A percentile compares a stretch with the other conserved stretches of the same genome.
phyloP scores from a whole-genome alignment of 35 echinoderm and acorn worm species.

The Eucidaris tribuloides region DNA sequence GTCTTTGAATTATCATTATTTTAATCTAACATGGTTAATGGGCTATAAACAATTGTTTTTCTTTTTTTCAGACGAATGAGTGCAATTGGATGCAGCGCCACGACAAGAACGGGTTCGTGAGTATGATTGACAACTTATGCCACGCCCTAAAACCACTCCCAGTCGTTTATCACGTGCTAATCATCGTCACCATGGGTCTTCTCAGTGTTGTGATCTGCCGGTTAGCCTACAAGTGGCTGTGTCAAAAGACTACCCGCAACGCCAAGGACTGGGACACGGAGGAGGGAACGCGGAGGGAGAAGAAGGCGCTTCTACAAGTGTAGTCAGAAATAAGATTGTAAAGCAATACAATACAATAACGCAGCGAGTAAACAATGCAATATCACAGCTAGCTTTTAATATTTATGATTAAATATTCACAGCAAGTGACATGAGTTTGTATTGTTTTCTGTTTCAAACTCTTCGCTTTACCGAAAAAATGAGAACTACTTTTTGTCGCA shows the following conservation, averaged over 20 bases:
- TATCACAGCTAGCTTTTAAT: too few relatives aligned
- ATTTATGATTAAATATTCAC: too few relatives aligned
- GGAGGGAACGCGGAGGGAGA: background rate
- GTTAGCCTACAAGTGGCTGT: background rate
- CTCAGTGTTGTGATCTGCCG: background rate
- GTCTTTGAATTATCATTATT: too few relatives aligned
- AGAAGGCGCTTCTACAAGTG: conserved; percentile 6
- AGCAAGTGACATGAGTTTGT: too few relatives aligned
- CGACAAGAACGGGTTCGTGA: background rate
- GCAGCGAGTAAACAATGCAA: too few relatives aligned
- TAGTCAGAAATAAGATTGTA: background rate
- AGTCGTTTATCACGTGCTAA: background rate
- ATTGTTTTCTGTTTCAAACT: too few relatives aligned
- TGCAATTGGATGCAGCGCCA: background rate
- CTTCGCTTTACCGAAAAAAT: too few relatives aligned
- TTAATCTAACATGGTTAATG: too few relatives aligned
- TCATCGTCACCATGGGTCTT: background rate
- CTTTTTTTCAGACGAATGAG: background rate
- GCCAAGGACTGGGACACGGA: background rate
- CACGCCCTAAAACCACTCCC: background rate
- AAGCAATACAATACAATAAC: background rate
- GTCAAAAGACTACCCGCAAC: background rate
- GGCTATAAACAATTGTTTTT: too few relatives aligned
- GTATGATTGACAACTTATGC: background rate
- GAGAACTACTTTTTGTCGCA: too few relatives aligned